Evolutionary conservation across 1,140 invertebrate genomes (phyloP), one percentile per base, ranked within the genome.

Genomic region (Macrotrachela quadricornifera): DNA sequence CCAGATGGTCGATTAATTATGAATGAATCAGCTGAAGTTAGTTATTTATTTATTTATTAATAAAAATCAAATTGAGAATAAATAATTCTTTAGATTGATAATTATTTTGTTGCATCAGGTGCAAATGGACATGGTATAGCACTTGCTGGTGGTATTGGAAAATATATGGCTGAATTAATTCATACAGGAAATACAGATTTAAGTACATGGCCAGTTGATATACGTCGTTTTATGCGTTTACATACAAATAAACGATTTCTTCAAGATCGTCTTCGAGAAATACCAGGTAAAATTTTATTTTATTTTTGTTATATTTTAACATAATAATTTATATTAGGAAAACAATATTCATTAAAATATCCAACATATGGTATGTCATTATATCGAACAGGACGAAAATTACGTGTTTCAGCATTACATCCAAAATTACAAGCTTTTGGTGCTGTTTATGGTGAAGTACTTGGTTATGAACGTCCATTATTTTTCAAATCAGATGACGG

Each of bases 161-260:
- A 81, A 61, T 76, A 83, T 0, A 80, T 87, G 10, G 83, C 85
- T 4, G 83, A 95, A 64, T 78, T 84, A 62, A 88, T 97, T 41
- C 74, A 83, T 0, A 79, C 83, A 57, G 84, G 83, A 0, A 77
- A 78, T 51, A 60, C 66, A 46, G 56, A 67, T 10, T 74, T 81
- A 59, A 84, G 92, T 63, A 76, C 91, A 67, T 85, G 88, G 63
- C 81, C 87, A 60, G 69, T 94, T 51, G 90, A 96, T 63, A 80
- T 96, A 9, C 80, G 80, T 37, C 74, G 92, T 41, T 97, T 96
- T 69, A 74, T 95, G 4, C 84, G 83, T 3, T 72, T 94, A 36
- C 92, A 99, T 64, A 94, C 94, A 64, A 97, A 96, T 70, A 78
- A 81, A 49, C 82, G 85, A 65, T 97, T 94, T 68, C 71, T 97